Evolutionary conservation across 2,113 vertebrate genomes (phyloP).

Genomic region (Nyctereutes procyonoides): DNA sequence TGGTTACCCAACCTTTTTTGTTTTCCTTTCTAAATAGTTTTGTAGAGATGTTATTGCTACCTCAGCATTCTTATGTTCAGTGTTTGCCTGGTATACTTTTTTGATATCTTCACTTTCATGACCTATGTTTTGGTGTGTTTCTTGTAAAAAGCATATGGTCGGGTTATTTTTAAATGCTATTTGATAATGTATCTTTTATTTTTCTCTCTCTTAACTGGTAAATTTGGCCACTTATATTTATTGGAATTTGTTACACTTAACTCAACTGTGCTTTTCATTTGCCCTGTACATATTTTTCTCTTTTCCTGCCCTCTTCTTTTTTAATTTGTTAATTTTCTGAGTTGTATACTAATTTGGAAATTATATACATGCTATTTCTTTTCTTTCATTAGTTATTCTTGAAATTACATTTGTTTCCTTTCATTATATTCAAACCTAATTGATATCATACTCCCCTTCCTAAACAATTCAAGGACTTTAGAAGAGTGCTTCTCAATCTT

Average conservation of each 20-base stretch:
- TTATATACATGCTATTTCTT: background rate
- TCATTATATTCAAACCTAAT: background rate
- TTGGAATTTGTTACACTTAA: background rate
- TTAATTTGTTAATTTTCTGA: constrained; percentile 39
- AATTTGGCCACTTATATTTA: background rate
- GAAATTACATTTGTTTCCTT: constrained; percentile 23
- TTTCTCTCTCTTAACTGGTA: background rate
- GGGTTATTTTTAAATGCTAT: constrained; percentile 4
- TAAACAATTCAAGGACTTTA: background rate
- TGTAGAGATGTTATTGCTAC: background rate
- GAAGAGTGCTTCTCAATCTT: background rate
- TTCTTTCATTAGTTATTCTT: background rate
- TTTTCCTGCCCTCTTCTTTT: background rate
- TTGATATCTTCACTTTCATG: background rate
- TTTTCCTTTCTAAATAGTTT: background rate
- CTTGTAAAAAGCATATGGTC: background rate
- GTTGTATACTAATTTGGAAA: background rate
- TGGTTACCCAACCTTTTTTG: background rate
- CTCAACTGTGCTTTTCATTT: background rate
- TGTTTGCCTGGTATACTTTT: background rate
- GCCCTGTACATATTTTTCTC: background rate
- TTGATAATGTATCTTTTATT: background rate
- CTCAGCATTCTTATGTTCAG: background rate
- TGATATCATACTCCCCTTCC: background rate
- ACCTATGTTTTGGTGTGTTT: background rate